Conservation (phyloP, 2,888 invertebrate genomes). For the Cephus rjabovi region DNA sequence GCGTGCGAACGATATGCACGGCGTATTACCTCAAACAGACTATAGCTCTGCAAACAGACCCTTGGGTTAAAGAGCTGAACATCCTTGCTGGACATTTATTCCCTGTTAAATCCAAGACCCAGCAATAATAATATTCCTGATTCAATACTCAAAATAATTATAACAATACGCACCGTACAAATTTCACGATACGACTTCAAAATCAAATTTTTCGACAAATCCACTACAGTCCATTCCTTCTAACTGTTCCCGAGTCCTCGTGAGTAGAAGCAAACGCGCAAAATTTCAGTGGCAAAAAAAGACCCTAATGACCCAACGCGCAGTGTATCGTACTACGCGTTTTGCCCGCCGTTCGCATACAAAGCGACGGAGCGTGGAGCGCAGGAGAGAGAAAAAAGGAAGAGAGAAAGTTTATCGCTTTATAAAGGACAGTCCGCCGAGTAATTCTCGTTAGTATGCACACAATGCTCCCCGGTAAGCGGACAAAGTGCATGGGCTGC, state of each 20-base stretch:
- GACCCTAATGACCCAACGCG: background rate
- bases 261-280: background rate
- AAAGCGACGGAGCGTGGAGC: background rate
- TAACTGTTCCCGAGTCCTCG: background rate
- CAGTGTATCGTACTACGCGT: background rate
- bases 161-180: background rate
- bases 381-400: background rate
- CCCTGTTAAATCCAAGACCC: background rate
- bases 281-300: background rate
- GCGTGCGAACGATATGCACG: background rate
- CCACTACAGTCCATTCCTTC: background rate
- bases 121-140: background rate
- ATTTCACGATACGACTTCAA: background rate
- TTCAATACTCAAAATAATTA: background rate
- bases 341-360: background rate
- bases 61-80: background rate
- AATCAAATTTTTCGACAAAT: background rate
- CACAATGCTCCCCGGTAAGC: constrained; percentile 6
- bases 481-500: background rate
- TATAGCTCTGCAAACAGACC: background rate
- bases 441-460: constrained; percentile 11
- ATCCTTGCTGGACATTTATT: background rate
- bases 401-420: background rate
- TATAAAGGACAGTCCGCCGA: constrained; percentile 1
- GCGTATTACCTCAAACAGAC: background rate